phyloP scores from a whole-genome alignment of 2,888 invertebrate genomes.

The Aproaerema taeniolella region DNA sequence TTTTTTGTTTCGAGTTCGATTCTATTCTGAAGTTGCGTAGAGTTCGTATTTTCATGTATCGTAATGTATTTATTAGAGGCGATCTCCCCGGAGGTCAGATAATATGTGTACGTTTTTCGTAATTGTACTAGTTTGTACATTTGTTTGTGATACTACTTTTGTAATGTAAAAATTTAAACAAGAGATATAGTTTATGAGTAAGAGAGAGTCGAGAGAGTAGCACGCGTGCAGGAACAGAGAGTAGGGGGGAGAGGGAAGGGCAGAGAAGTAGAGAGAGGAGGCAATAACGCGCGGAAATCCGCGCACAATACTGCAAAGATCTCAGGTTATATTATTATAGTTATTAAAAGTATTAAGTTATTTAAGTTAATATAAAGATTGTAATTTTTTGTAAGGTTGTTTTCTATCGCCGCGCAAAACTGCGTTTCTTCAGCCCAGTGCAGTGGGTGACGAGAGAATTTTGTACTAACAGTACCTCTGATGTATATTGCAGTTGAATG shows the following conservation, averaged over 20 bases:
- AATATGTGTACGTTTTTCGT: constrained; percentile 68
- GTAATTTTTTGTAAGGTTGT: constrained; percentile 73
- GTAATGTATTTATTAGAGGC: constrained; percentile 71
- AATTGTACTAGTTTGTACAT: constrained; percentile 76
- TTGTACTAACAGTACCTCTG: constrained; percentile 50
- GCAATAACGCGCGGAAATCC: constrained; percentile 41
- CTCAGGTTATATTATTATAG: constrained; percentile 75
- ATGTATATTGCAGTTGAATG: constrained; percentile 48
- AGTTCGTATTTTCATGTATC: constrained; percentile 66
- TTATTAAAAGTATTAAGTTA: constrained; percentile 77
- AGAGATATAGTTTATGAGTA: constrained; percentile 64
- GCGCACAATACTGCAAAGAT: constrained; percentile 58
- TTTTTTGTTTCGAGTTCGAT: constrained; percentile 72
- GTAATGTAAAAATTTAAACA: constrained; percentile 73
- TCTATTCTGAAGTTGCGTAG: constrained; percentile 73
- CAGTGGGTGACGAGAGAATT: constrained; percentile 39
- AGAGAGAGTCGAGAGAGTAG: constrained; percentile 54
- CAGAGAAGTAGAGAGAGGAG: constrained; percentile 33
- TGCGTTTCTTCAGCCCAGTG: constrained; percentile 52
- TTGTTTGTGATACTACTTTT: constrained; percentile 79
- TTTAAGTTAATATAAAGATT: constrained; percentile 75
- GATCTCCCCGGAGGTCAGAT: constrained; percentile 49
- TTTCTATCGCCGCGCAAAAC: constrained; percentile 54
- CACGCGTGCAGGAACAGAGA: constrained; percentile 46
- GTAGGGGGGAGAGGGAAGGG: constrained; percentile 11